These are phyloP conservation scores for Trigoniulus corallinus DNA, from an alignment of 1,140 invertebrate species.

Conservation along the genomic window DNA sequence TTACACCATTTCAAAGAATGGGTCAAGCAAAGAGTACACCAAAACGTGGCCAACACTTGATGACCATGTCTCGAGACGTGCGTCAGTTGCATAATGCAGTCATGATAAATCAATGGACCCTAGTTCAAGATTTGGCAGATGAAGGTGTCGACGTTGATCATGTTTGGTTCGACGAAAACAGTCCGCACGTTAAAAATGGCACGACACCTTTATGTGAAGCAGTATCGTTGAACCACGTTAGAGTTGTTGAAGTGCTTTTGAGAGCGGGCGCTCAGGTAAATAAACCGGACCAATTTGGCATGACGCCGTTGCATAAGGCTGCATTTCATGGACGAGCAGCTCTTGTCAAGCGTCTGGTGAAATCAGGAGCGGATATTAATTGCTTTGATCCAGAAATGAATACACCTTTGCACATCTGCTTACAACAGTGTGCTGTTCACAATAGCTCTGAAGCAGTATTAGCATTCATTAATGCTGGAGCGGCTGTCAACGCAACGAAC, in stretches of 20 bases:
- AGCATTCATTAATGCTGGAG: constrained; percentile 4
- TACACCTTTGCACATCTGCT: constrained; percentile 10
- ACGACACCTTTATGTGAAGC: constrained; percentile 12
- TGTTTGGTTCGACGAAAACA: constrained; percentile 7
- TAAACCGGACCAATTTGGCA: constrained; percentile 10
- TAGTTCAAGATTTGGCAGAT: constrained; percentile 4
- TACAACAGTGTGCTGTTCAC: constrained; percentile 9
- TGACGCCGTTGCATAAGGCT: constrained; percentile 11
- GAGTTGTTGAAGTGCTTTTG: constrained; percentile 7
- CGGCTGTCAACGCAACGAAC: constrained; percentile 7
- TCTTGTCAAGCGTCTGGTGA: constrained; percentile 4
- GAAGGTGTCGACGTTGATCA: constrained; percentile 8
- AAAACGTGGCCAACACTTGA: too few relatives aligned
- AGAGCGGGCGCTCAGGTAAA: constrained; percentile 5
- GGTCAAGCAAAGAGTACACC: too few relatives aligned
- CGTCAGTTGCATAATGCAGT: constrained; percentile 10
- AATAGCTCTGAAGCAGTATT: constrained; percentile 7
- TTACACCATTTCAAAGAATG: too few relatives aligned
- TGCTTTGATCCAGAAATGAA: constrained; percentile 7
- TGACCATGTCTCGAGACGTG: constrained; percentile 7
- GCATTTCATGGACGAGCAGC: constrained; percentile 9
- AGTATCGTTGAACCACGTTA: constrained; percentile 10
- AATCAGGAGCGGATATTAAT: constrained; percentile 8
- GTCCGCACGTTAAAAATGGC: constrained; percentile 11
- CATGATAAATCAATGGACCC: constrained; percentile 8